Evolutionary conservation across 2,888 invertebrate genomes (phyloP).

Genomic region (Rotaria socialis): DNA sequence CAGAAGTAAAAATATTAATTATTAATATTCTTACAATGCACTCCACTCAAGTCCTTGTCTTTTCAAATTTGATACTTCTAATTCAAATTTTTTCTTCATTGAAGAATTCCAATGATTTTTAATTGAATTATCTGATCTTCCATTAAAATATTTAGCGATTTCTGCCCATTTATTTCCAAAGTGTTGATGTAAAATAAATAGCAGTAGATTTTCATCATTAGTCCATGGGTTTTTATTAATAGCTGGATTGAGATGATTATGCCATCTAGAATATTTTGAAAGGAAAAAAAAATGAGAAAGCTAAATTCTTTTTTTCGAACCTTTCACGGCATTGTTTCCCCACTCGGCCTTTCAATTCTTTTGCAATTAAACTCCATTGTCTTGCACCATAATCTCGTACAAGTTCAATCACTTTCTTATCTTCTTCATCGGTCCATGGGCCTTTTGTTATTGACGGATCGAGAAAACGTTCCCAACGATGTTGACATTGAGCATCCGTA

Average conservation of each 20-base stretch:
- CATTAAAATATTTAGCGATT: conserved; percentile 86
- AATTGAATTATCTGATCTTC: conserved; percentile 94
- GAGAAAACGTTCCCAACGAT: conserved; percentile 91
- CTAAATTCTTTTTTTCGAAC: background rate
- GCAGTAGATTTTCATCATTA: conserved; percentile 81
- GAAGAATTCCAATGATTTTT: conserved; percentile 99
- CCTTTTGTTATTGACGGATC: conserved; percentile 93
- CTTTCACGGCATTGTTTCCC: conserved; percentile 92
- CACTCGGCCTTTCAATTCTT: conserved; percentile 84
- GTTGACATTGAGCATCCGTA: conserved; percentile 71
- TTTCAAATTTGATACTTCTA: conserved; percentile 10
- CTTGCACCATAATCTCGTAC: conserved; percentile 88
- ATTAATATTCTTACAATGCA: background rate
- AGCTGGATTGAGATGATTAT: conserved; percentile 90
- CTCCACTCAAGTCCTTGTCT: conserved; percentile 28
- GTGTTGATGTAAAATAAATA: conserved; percentile 72
- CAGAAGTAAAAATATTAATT: background rate
- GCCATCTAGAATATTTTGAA: conserved; percentile 66
- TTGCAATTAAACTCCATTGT: conserved; percentile 91
- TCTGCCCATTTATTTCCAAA: conserved; percentile 96
- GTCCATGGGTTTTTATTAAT: conserved; percentile 97
- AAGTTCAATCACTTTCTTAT: conserved; percentile 83
- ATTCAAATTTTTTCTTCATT: conserved; percentile 65
- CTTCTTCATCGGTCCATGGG: conserved; percentile 66
- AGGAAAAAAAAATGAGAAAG: background rate